These are phyloP conservation scores for Narcine bancroftii DNA, from an alignment of 2,113 vertebrate genomes.

Conservation along the genomic window DNA sequence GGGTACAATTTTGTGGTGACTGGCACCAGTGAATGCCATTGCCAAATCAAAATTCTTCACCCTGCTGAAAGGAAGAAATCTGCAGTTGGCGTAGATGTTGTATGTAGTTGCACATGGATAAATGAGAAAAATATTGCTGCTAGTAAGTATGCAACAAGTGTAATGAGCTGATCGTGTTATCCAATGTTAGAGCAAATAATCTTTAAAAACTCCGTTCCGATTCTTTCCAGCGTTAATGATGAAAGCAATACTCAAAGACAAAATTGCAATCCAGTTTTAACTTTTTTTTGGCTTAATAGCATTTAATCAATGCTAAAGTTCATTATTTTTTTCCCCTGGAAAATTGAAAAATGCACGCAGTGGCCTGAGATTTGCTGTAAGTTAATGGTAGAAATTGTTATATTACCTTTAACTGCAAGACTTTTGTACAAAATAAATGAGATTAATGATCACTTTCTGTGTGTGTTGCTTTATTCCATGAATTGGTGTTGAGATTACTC, in stretches of 20 bases:
- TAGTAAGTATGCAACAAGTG: conserved; percentile 59
- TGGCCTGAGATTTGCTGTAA: conserved; percentile 61
- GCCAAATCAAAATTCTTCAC: conserved; percentile 52
- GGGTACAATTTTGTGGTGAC: conserved; percentile 49
- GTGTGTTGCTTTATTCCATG: conserved; percentile 25
- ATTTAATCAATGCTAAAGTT: conserved; percentile 56
- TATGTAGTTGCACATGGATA: conserved; percentile 63
- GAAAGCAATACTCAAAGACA: conserved; percentile 68
- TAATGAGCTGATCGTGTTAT: conserved; percentile 52
- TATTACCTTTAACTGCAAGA: conserved; percentile 64
- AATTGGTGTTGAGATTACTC: conserved; percentile 20
- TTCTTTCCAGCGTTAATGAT: conserved; percentile 60
- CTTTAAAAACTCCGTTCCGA: conserved; percentile 44
- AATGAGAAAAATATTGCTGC: conserved; percentile 67
- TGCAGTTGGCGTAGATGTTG: conserved; percentile 49
- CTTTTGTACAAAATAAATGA: conserved; percentile 69
- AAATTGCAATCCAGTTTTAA: conserved; percentile 60
- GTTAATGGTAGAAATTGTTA: conserved; percentile 57
- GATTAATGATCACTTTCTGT: conserved; percentile 45
- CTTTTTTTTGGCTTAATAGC: conserved; percentile 60
- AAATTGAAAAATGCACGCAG: conserved; percentile 51
- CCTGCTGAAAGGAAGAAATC: conserved; percentile 52
- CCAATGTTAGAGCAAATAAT: conserved; percentile 54
- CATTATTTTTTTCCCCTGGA: conserved; percentile 51
- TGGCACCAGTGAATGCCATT: conserved; percentile 23